Evolutionary conservation across 2,113 vertebrate genomes (phyloP).

Genomic region (Bothrops jararaca): DNA sequence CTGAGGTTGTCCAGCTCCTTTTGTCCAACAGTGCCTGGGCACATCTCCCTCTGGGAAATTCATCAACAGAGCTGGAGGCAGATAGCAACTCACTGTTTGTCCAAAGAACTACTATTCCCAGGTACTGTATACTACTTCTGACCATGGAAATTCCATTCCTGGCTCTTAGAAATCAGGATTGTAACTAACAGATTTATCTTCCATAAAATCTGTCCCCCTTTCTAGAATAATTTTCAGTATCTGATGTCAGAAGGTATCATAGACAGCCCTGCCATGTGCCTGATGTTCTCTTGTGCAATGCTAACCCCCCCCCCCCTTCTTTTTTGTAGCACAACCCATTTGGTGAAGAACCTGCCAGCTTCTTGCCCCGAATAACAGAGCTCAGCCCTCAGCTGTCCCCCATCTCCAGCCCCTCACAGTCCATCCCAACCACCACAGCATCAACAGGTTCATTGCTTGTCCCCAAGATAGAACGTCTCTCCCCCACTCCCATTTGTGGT

Average conservation of each 20-base stretch:
- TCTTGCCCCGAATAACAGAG: conserved; percentile 50
- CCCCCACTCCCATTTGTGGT: conserved; percentile 76
- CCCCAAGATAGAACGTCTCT: conserved; percentile 87
- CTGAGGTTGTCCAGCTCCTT: background rate
- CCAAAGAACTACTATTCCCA: background rate
- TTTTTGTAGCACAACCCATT: conserved; percentile 42
- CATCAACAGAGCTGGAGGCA: background rate
- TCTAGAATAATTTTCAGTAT: background rate
- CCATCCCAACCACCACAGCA: background rate
- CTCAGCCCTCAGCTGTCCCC: conserved; percentile 37
- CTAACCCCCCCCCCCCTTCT: background rate
- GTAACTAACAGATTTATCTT: too few relatives aligned
- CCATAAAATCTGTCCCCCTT: background rate
- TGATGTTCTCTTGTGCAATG: background rate
- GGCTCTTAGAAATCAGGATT: background rate
- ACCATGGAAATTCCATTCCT: background rate
- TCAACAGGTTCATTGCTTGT: conserved; percentile 58
- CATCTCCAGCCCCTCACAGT: conserved; percentile 47
- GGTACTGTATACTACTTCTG: background rate
- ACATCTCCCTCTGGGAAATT: background rate
- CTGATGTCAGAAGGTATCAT: background rate
- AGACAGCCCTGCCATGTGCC: too few relatives aligned
- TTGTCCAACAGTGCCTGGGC: background rate
- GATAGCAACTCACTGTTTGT: background rate
- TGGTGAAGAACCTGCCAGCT: conserved; percentile 49